Conservation (phyloP, 92 coral and sea anemone species). For the Hydrozoanthus gracilis region DNA sequence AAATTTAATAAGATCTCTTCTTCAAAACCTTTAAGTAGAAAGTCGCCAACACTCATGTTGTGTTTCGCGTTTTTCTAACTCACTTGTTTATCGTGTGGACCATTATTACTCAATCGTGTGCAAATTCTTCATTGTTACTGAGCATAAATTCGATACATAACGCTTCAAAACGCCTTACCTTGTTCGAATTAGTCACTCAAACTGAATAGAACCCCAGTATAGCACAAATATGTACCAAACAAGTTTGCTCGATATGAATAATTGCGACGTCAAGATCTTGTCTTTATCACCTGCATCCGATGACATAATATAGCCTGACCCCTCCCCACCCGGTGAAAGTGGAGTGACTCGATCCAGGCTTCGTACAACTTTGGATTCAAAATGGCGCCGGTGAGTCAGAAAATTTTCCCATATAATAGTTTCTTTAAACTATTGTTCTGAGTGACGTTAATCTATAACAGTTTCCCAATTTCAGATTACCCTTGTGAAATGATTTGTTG, state of each 20-base stretch:
- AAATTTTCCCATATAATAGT: background rate
- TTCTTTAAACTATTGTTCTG: background rate
- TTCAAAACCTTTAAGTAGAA: no score
- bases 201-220: background rate
- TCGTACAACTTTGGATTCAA: background rate
- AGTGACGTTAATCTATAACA: no score
- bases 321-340: slow-evolving; percentile 19
- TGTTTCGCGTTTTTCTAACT: no score
- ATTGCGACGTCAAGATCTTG: slow-evolving; percentile 13
- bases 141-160: background rate
- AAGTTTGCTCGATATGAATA: background rate
- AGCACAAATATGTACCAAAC: background rate
- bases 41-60: no score
- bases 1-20: background rate
- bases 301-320: slow-evolving; percentile 37
- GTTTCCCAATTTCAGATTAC: no score
- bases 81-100: no score
- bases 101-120: background rate
- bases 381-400: slow-evolving; percentile 47
- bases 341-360: slow-evolving; percentile 33
- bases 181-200: background rate
- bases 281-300: slow-evolving; percentile 40
- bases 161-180: slow-evolving; percentile 3
- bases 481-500: no score
- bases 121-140: background rate